Evolutionary conservation across 2,113 vertebrate genomes (phyloP).

Genomic region (Prionailurus bengalensis): DNA sequence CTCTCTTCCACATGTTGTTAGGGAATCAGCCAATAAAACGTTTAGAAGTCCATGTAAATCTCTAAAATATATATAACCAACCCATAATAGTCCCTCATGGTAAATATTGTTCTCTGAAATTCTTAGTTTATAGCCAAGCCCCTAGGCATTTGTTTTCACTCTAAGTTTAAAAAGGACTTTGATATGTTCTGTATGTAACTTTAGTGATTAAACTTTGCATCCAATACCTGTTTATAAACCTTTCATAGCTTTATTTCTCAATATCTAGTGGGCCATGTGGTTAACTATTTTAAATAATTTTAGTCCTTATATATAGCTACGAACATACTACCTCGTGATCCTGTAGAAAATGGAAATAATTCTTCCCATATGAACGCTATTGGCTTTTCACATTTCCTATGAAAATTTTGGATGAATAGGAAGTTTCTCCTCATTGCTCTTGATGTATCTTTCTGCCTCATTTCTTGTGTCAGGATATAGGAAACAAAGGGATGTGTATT

Average conservation of each 20-base stretch:
- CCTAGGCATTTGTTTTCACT: slow-evolving; percentile 45
- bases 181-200: background rate
- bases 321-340: background rate
- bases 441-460: background rate
- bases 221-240: background rate
- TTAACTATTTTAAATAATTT: slow-evolving; percentile 17
- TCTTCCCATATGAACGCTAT: background rate
- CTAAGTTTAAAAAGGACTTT: slow-evolving; percentile 1
- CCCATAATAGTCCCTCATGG: background rate
- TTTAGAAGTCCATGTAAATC: slow-evolving; percentile 25
- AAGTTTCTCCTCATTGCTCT: background rate
- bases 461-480: background rate
- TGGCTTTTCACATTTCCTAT: background rate
- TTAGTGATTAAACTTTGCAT: slow-evolving; percentile 8
- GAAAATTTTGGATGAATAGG: slow-evolving; percentile 2
- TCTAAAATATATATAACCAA: slow-evolving; percentile 5
- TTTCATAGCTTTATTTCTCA: slow-evolving; percentile 22
- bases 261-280: background rate
- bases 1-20: slow-evolving; percentile 10
- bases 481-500: background rate
- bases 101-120: slow-evolving; percentile 45
- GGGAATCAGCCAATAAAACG: slow-evolving; percentile 26
- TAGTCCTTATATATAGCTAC: background rate
- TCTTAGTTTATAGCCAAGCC: slow-evolving; percentile 15
- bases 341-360: background rate